phyloP scores from a whole-genome alignment of 2,888 invertebrate genomes.

The Hofmannophila pseudospretella region DNA sequence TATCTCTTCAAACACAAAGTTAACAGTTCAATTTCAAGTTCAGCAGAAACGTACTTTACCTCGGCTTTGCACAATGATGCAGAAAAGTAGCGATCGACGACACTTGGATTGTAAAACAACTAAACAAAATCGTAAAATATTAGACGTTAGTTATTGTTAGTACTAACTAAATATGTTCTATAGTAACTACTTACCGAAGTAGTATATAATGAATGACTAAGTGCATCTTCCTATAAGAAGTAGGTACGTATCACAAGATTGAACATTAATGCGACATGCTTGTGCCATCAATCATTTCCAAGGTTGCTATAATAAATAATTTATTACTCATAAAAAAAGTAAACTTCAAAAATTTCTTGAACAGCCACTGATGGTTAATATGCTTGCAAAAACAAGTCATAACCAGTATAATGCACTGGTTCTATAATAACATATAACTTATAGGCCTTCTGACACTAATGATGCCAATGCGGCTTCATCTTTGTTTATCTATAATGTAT shows the following conservation, averaged over 20 bases:
- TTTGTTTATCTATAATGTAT: slow-evolving; percentile 38
- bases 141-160: too few relatives aligned
- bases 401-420: slow-evolving; percentile 12
- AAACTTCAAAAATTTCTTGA: slow-evolving; percentile 16
- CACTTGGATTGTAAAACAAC: too few relatives aligned
- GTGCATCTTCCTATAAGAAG: slow-evolving; percentile 14
- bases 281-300: slow-evolving; percentile 28
- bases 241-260: slow-evolving; percentile 18
- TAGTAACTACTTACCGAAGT: too few relatives aligned
- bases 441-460: slow-evolving; percentile 23
- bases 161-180: too few relatives aligned
- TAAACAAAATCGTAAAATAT: too few relatives aligned
- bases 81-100: too few relatives aligned
- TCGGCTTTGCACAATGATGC: too few relatives aligned
- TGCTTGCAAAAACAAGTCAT: slow-evolving; percentile 16
- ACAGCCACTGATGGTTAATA: slow-evolving; percentile 13
- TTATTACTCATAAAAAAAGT: slow-evolving; percentile 13
- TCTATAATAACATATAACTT: slow-evolving; percentile 13
- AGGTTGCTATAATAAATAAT: slow-evolving; percentile 12
- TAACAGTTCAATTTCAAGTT: too few relatives aligned
- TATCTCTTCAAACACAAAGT: too few relatives aligned
- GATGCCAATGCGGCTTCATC: slow-evolving; percentile 22
- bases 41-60: too few relatives aligned
- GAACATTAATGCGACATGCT: slow-evolving; percentile 19
- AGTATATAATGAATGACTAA: too few relatives aligned